These are phyloP conservation scores for Rhyacichthys aspro DNA, from an alignment of 2,797 vertebrate species.

Conservation along the genomic window DNA sequence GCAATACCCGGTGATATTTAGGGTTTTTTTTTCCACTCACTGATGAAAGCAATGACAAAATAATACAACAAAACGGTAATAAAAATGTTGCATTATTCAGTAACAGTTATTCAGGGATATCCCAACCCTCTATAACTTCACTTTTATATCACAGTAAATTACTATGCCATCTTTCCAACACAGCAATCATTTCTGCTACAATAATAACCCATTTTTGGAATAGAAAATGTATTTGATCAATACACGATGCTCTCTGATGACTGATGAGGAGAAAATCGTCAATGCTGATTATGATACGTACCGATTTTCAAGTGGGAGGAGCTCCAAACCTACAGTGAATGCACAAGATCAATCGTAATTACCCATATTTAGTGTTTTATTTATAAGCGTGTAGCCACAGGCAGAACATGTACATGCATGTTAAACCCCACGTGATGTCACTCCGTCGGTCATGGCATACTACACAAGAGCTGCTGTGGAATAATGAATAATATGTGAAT, in stretches of 20 bases:
- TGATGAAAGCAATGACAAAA: no score
- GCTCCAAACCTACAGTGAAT: slow-evolving; percentile 9
- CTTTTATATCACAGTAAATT: background rate
- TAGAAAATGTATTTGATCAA: background rate
- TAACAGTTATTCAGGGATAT: no score
- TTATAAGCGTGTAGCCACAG: slow-evolving; percentile 34
- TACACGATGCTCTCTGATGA: background rate
- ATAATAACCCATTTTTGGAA: background rate
- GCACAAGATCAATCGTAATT: slow-evolving; percentile 23
- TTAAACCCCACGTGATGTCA: slow-evolving; percentile 41
- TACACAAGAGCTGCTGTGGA: slow-evolving; percentile 16
- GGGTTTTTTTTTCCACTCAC: no score
- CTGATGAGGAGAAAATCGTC: background rate
- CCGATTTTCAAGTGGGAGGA: slow-evolving; percentile 11
- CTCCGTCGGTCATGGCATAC: slow-evolving; percentile 32
- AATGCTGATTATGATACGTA: background rate
- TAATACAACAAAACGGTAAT: no score
- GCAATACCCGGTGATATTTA: no score
- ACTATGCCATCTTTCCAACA: no score
- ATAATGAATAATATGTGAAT: slow-evolving; percentile 40
- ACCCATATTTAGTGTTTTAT: slow-evolving; percentile 39
- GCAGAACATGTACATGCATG: slow-evolving; percentile 31
- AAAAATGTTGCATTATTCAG: no score
- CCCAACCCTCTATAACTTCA: no score
- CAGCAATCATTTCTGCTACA: no score